Base-by-base conservation (phyloP, 2,888 invertebrate genomes). In the Acronicta aceris region DNA sequence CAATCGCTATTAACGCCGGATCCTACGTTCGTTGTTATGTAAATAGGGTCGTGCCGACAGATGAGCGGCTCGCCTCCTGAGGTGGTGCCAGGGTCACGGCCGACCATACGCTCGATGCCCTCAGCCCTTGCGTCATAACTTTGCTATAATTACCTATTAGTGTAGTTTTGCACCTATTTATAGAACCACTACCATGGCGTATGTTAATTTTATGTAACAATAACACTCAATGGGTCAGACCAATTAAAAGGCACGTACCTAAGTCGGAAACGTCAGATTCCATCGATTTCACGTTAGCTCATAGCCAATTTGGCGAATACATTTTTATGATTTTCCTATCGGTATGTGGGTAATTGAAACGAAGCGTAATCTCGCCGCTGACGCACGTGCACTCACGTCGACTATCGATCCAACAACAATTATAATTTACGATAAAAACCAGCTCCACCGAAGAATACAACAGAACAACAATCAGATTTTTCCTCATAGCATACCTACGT, bases 11-110 rank as follows among this genome's bases (percentile, higher is more conserved):
- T 84, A 84, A 79, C 79, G 79, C 72, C 79, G 80, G 81, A 81
- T 80, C 74, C 79, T 79, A 81, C 80, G 81, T 81, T 84, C 82
- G 83, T 86, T 90, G 89, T 90, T 88, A 89, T 88, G 90, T 90
- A 88, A 89, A 90, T 89, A 87, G 78, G 81, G 74, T 70, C 81
- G 73, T 71, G 79, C 58, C 60, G 49, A 66, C 72, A 74, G 69
- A 69, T 71, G 76, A 76, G 74, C 71, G 52, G 66, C 68, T 71
- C 60, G 74, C 76, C 76, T 70, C 67, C 64, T 62, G 66, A 70
- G 65, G 59, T 65, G 64, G 65, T 65, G 53, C 59, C 76, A 80
- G 82, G 84, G 84, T 83, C 86, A 81, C 76, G 84, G 86, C 76
- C 84, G 81, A 63, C 17, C 79, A 81, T 78, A 78, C 79, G 77